These are phyloP conservation scores for Isaurus tuberculatus DNA, from an alignment of 92 coral and sea anemone species.

Conservation along the genomic window DNA sequence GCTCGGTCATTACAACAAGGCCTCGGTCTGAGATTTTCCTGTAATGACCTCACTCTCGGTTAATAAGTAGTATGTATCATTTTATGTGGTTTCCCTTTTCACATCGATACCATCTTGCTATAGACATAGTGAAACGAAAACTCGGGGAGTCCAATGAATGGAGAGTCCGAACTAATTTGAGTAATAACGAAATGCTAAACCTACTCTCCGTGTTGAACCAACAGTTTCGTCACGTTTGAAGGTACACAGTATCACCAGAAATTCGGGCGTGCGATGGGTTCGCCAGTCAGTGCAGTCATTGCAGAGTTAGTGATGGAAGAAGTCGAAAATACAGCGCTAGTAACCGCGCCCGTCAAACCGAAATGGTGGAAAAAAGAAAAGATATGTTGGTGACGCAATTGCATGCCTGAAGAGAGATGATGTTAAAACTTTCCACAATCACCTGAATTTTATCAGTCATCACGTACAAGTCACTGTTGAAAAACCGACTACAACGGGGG, in stretches of 20 bases:
- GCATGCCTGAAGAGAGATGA: constrained; percentile 32
- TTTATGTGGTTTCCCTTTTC: neutral
- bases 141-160: constrained; percentile 13
- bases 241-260: constrained; percentile 6
- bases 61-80: no score
- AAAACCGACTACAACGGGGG: neutral
- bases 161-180: neutral
- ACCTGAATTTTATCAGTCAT: constrained; percentile 25
- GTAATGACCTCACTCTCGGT: no score
- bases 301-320: constrained; percentile 44
- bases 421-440: constrained; percentile 36
- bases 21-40: no score
- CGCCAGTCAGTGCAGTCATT: constrained; percentile 8
- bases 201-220: neutral
- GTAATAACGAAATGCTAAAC: neutral
- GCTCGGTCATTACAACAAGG: no score
- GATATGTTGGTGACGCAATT: constrained; percentile 44
- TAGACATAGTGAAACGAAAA: neutral
- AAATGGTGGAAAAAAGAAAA: constrained; percentile 53
- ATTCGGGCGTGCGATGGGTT: neutral
- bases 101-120: neutral
- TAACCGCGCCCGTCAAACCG: constrained; percentile 36
- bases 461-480: constrained; percentile 30
- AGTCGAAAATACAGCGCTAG: neutral
- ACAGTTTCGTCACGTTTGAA: constrained; percentile 14